A percentile compares a stretch with the other conserved stretches of the same genome.
Evolutionary conservation across 2,888 invertebrate genomes (phyloP).

Genomic region (Ganaspis brasiliensis): DNA sequence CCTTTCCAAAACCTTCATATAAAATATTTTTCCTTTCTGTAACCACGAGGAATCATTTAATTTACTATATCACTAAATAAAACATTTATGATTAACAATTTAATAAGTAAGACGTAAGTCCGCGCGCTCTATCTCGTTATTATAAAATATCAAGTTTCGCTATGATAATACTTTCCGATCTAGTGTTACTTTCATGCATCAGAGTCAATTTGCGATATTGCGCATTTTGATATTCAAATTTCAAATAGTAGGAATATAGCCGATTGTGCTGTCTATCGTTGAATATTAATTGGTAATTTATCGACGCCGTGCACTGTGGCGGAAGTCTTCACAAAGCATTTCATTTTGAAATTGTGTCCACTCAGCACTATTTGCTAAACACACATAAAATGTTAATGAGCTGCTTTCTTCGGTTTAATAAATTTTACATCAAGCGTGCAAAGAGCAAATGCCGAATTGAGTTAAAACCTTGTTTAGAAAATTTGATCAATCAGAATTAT

Average conservation of each 20-base stretch:
- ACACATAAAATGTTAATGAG: neutral
- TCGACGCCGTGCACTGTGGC: slow-evolving; percentile 4
- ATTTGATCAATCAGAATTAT: neutral
- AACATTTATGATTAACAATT: no score
- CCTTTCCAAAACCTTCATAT: no score
- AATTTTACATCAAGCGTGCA: neutral
- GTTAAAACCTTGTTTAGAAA: neutral
- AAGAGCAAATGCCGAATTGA: neutral
- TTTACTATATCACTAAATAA: no score
- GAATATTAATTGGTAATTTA: slow-evolving; percentile 32
- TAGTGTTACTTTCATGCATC: no score
- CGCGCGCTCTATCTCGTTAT: no score
- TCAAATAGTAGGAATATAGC: neutral
- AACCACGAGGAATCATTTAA: no score
- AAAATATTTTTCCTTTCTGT: no score
- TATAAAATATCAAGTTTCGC: no score
- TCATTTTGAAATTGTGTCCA: neutral
- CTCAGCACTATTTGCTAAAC: slow-evolving; percentile 8
- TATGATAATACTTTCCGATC: no score
- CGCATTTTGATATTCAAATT: no score
- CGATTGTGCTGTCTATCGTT: slow-evolving; percentile 15
- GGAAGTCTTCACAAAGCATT: slow-evolving; percentile 10
- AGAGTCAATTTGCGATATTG: no score
- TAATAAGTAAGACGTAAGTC: no score
- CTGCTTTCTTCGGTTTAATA: neutral